Evolutionary conservation across 92 coral and sea anemone species (phyloP).

Genomic region (Isaurus tuberculatus): DNA sequence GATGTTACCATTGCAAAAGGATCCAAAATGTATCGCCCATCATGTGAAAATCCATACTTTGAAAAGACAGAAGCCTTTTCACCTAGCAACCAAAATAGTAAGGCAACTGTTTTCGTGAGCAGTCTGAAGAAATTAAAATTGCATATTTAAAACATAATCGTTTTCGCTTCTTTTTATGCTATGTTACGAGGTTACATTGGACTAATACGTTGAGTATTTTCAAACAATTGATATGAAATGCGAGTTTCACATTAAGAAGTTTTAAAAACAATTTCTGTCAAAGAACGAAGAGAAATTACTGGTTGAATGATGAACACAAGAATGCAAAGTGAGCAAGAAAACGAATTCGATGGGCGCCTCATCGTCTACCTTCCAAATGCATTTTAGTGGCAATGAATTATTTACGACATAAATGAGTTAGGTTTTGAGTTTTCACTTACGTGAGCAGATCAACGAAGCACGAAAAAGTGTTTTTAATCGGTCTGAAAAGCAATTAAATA

Average conservation of each 20-base stretch:
- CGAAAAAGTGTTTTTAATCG: conserved; percentile 4
- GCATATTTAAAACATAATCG: background rate
- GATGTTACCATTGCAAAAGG: background rate
- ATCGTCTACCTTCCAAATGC: conserved; percentile 9
- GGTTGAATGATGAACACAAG: background rate
- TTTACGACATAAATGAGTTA: conserved; percentile 20
- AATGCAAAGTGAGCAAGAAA: background rate
- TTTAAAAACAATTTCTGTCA: background rate
- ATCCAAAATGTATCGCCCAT: background rate
- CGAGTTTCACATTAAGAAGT: background rate
- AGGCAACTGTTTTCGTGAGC: background rate
- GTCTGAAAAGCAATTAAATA: background rate
- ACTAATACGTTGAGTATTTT: background rate
- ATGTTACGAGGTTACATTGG: background rate
- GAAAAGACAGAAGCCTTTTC: background rate
- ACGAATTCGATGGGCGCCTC: conserved; percentile 34
- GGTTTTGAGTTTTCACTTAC: background rate
- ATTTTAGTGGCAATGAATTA: conserved; percentile 26
- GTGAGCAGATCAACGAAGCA: background rate
- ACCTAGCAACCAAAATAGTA: background rate
- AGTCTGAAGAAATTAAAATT: background rate
- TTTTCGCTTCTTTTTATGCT: background rate
- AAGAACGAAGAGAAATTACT: background rate
- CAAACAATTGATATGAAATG: background rate
- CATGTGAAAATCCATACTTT: background rate